phyloP scores from a whole-genome alignment of 1,140 invertebrate species.

The Heliconius melpomene region DNA sequence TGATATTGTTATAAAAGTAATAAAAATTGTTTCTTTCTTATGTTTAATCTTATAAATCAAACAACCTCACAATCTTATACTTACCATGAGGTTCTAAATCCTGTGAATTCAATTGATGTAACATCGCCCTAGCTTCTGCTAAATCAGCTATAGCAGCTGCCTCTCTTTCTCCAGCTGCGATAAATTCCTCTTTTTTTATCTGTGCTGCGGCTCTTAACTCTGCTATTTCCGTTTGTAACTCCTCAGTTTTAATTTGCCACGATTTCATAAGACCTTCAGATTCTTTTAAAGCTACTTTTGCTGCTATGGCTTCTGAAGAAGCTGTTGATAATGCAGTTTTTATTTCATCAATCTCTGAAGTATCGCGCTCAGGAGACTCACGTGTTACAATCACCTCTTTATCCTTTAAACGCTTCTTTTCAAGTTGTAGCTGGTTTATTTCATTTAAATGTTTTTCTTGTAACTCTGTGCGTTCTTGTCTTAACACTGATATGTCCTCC shows the following conservation, averaged over 20 bases:
- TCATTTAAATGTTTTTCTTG: conserved; percentile 56
- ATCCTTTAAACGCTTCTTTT: conserved; percentile 65
- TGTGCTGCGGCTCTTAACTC: conserved; percentile 64
- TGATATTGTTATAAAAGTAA: too few species aligned
- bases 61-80: background rate
- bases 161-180: conserved; percentile 59
- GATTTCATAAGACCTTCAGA: conserved; percentile 53
- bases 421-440: conserved; percentile 57
- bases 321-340: conserved; percentile 50
- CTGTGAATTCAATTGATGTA: conserved; percentile 60
- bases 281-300: conserved; percentile 60
- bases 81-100: conserved; percentile 69
- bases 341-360: conserved; percentile 62
- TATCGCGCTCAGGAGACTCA: conserved; percentile 60
- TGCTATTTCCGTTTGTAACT: conserved; percentile 56
- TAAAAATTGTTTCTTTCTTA: background rate
- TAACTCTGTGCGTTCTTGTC: conserved; percentile 56
- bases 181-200: conserved; percentile 58
- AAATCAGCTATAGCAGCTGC: conserved; percentile 60
- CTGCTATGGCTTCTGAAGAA: conserved; percentile 51
- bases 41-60: background rate
- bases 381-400: conserved; percentile 51
- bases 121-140: conserved; percentile 59
- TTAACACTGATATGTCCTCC: conserved; percentile 66
- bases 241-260: conserved; percentile 66